Evolutionary conservation across 2,888 invertebrate species (phyloP).

Genomic region (Cecidostiba fungosa): DNA sequence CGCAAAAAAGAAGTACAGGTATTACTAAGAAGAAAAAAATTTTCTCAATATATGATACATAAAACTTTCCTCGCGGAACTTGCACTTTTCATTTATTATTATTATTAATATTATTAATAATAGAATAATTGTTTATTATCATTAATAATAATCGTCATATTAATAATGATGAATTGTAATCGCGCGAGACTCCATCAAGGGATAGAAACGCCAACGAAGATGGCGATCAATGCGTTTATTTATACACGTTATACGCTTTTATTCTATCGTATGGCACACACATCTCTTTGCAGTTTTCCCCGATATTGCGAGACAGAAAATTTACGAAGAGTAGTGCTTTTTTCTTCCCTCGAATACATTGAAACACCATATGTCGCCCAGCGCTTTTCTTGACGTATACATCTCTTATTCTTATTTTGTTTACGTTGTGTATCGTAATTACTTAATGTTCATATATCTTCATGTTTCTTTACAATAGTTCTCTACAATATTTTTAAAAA

Average conservation of each 20-base stretch:
- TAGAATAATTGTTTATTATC: conserved; percentile 60
- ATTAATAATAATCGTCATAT: conserved; percentile 62
- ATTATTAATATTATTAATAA: conserved; percentile 63
- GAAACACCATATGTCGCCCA: conserved; percentile 43
- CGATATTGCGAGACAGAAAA: conserved; percentile 29
- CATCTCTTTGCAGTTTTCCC: conserved; percentile 1
- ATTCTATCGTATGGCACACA: conserved; percentile 42
- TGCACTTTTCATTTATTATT: conserved; percentile 67
- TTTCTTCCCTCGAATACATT: conserved; percentile 43
- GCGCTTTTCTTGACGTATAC: conserved; percentile 50
- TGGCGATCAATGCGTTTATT: conserved; percentile 39
- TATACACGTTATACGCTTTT: conserved; percentile 36
- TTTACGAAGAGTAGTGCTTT: conserved; percentile 32
- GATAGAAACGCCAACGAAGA: conserved; percentile 29
- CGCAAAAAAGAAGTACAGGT: conserved; percentile 67
- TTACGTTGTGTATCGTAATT: conserved; percentile 36
- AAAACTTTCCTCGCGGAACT: conserved; percentile 71
- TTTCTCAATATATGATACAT: conserved; percentile 66
- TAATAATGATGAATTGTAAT: conserved; percentile 61
- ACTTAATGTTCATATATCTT: conserved; percentile 27
- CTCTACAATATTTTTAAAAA: conserved; percentile 60
- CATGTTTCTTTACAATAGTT: conserved; percentile 33
- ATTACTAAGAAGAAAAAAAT: conserved; percentile 56
- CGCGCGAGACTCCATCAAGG: conserved; percentile 59
- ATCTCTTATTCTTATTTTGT: conserved; percentile 40